Evolutionary conservation across 2,888 invertebrate genomes (phyloP), one percentile per base, ranked within the genome.

Genomic region (Chrysolina haemoptera): DNA sequence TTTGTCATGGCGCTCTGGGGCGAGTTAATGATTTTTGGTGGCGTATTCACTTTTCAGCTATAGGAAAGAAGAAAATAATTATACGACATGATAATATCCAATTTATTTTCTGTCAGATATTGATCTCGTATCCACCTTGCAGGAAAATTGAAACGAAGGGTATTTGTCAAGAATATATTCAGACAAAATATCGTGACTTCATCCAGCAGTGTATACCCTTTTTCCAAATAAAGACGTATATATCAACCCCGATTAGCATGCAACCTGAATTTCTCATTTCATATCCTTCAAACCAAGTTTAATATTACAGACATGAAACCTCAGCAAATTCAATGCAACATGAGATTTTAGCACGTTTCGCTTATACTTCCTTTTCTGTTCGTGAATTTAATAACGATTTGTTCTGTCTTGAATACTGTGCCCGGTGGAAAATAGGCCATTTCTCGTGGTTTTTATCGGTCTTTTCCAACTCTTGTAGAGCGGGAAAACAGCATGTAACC

Each of bases 301-400:
- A n/a, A 66, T 66, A 50, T 66, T 43, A n/a, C 22, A 66, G 53
- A n/a, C 67, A 67, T 48, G 62, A 71, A 68, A 68, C 62, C 63
- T 68, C 62, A 53, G 68, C 71, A 50, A 68, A 71, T 68, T 71
- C 68, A 48, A 67, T 62, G 71, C 67, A 67, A 67, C 67, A 71
- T 68, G 62, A 62, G 62, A 71, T 67, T 70, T 67, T 48, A 71
- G 71, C 71, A 71, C 71, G 71, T 71, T 67, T 50, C 40, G 67
- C 48, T 71, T 35, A 62, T 62, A 71, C 43, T 59, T 67, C 68
- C 62, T 67, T 71, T 71, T 68, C 41, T 50, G 35, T 40, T 18
- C 20, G 18, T 9, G 67, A 67, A 67, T 67, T 67, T 53, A 67
- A 67, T 67, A 67, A 65, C 65, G 65, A 67, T 67, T 67, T 53